Conservation (phyloP, 2,113 vertebrate species). For the Caranx melampygus region DNA sequence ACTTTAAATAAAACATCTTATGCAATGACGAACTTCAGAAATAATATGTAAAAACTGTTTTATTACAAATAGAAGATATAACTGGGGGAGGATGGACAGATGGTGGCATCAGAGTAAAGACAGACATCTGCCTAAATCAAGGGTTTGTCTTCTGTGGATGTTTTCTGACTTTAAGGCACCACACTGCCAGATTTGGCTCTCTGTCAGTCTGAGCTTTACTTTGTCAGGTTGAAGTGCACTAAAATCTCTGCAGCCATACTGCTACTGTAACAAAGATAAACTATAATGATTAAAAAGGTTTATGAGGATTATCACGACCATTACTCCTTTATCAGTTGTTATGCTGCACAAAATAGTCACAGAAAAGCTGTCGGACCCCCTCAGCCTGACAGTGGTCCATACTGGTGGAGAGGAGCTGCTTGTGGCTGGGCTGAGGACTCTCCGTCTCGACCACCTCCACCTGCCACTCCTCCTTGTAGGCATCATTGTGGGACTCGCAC, state of each 20-base stretch:
- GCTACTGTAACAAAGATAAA: neutral
- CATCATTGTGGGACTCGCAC: slow-evolving; percentile 83
- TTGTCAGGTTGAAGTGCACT: neutral
- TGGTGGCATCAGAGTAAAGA: neutral
- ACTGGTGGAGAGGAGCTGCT: slow-evolving; percentile 38
- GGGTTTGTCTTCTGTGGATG: neutral
- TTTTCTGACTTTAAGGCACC: neutral
- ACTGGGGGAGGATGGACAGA: neutral
- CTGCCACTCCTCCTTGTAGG: slow-evolving; percentile 78
- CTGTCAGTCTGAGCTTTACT: no score
- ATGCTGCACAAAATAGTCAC: slow-evolving; percentile 85
- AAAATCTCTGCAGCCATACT: neutral
- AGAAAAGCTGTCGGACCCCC: slow-evolving; percentile 84
- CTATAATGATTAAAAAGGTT: neutral
- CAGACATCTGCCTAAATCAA: neutral
- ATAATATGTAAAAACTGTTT: neutral
- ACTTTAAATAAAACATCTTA: neutral
- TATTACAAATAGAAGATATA: neutral
- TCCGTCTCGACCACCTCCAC: slow-evolving; percentile 72
- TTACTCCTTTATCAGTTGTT: slow-evolving; percentile 32
- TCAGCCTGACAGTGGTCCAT: slow-evolving; percentile 80
- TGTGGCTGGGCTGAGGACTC: slow-evolving; percentile 78
- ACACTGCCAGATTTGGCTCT: no score
- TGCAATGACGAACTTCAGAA: neutral
- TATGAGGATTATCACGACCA: neutral